These are phyloP conservation scores for Tokudaia muenninki DNA, from an alignment of 2,797 vertebrate species.

Conservation along the genomic window DNA sequence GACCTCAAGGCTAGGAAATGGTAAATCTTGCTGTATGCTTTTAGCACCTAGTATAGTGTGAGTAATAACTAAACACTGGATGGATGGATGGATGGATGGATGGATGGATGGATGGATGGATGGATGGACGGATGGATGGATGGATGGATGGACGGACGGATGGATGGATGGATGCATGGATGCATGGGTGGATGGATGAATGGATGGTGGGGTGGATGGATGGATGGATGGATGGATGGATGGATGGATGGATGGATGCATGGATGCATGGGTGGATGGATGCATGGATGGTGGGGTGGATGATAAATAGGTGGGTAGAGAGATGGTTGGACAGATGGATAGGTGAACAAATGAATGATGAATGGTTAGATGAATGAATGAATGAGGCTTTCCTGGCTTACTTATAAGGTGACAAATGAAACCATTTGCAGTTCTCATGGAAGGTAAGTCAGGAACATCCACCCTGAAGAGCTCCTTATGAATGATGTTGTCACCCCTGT, in stretches of 20 bases:
- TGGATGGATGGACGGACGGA: background rate
- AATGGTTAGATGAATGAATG: background rate
- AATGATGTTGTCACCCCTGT: background rate
- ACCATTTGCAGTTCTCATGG: background rate
- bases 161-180: background rate
- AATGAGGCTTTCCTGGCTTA: background rate
- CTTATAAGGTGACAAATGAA: conserved; percentile 25
- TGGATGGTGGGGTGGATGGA: background rate
- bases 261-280: background rate
- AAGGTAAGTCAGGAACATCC: background rate
- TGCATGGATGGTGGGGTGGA: background rate
- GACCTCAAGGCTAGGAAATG: background rate
- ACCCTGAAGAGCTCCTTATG: background rate
- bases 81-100: background rate
- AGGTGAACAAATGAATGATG: no score
- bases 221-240: no score
- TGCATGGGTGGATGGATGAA: background rate
- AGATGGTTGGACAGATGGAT: background rate
- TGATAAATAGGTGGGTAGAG: background rate
- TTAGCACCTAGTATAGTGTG: background rate
- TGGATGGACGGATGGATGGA: no score
- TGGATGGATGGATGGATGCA: no score
- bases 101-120: no score
- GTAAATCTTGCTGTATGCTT: background rate
- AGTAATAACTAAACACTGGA: background rate